Conservation (phyloP, 2,113 vertebrate species). For the Calyptomena viridis region DNA sequence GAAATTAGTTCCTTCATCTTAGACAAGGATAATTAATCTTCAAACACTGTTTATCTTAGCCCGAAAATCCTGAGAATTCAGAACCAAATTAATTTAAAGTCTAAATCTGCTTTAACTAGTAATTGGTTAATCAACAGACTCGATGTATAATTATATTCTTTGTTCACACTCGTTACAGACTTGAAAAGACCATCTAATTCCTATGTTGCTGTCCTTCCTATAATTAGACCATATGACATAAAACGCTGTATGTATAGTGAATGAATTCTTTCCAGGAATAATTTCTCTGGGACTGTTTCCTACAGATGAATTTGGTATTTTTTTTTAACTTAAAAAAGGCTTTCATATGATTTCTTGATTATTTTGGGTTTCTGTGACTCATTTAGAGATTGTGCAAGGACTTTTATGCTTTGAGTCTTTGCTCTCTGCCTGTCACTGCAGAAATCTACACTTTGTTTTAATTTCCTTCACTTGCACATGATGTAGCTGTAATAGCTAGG, state of each 20-base stretch:
- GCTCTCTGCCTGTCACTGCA: background rate
- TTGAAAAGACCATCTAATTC: conserved; percentile 80
- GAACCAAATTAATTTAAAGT: conserved; percentile 80
- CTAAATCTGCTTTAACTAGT: conserved; percentile 80
- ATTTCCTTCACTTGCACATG: background rate
- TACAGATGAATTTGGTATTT: background rate
- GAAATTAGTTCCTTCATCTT: conserved; percentile 75
- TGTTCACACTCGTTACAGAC: conserved; percentile 70
- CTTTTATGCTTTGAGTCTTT: conserved; percentile 44
- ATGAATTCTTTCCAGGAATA: conserved; percentile 28
- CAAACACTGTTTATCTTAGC: conserved; percentile 79
- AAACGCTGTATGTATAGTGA: conserved; percentile 48
- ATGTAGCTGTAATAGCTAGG: background rate
- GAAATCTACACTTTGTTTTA: conserved; percentile 5
- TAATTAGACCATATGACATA: conserved; percentile 72
- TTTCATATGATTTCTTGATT: conserved; percentile 23
- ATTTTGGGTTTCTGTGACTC: conserved; percentile 45
- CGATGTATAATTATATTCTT: conserved; percentile 79
- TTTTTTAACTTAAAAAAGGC: background rate
- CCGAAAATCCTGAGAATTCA: conserved; percentile 73
- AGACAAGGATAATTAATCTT: conserved; percentile 79
- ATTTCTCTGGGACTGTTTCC: conserved; percentile 20
- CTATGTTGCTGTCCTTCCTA: conserved; percentile 70
- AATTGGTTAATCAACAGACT: conserved; percentile 80
- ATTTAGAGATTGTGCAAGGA: background rate